These are phyloP conservation scores for Tauraco erythrolophus DNA, from an alignment of 2,113 vertebrate genomes.

Conservation along the genomic window DNA sequence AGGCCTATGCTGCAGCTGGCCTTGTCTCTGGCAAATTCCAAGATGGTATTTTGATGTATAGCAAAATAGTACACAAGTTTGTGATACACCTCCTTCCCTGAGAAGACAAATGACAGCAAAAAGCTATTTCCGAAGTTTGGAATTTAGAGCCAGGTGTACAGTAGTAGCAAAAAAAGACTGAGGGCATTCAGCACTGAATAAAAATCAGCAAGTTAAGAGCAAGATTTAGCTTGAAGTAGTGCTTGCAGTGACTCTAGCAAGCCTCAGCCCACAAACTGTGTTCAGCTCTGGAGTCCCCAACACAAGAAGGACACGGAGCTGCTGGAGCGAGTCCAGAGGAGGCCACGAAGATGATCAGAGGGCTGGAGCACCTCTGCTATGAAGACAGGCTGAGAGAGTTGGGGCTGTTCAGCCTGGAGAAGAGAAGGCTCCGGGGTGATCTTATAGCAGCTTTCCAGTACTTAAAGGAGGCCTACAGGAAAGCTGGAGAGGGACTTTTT, in stretches of 20 bases:
- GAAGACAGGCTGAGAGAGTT: too few relatives aligned
- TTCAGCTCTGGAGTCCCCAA: too few relatives aligned
- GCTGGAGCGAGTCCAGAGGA: too few relatives aligned
- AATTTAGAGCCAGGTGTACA: not conserved
- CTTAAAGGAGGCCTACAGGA: too few relatives aligned
- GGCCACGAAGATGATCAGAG: too few relatives aligned
- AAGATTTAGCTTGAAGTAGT: not conserved
- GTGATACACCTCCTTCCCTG: not conserved
- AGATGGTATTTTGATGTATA: not conserved
- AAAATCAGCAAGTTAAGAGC: not conserved
- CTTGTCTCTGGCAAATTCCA: not conserved
- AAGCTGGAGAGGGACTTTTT: too few relatives aligned
- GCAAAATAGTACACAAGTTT: not conserved
- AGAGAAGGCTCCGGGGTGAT: too few relatives aligned
- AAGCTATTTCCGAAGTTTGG: not conserved
- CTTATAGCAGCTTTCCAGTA: too few relatives aligned
- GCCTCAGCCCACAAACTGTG: not conserved
- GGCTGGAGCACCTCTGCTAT: too few relatives aligned
- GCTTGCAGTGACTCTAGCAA: not conserved
- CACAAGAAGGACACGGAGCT: too few relatives aligned
- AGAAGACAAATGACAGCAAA: not conserved
- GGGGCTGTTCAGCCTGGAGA: too few relatives aligned
- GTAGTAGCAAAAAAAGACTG: not conserved
- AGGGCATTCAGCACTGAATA: accelerated
- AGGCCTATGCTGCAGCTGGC: not conserved